Evolutionary conservation across 1,140 invertebrate genomes (phyloP), one percentile per base, ranked within the genome.

Genomic region (Chironomus tepperi): DNA sequence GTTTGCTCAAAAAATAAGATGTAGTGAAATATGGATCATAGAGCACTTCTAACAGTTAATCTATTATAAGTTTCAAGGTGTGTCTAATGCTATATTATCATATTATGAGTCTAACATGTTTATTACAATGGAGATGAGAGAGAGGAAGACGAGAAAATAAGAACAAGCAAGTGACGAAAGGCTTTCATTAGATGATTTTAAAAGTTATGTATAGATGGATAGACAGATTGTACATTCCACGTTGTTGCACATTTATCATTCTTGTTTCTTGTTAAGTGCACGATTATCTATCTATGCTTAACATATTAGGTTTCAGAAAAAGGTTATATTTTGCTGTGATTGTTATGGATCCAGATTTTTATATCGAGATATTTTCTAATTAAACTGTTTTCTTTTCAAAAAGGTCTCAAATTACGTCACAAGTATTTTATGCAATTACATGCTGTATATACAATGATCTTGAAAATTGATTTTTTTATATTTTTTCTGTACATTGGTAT

Each of bases 221-320:
- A 34, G 24, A 34, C 47, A 57, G 12, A n/a, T n/a, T 57, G 47
- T 57, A 34, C 24, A 34, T 34, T 34, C 24, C n/a, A 57, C 15
- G 47, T 57, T 57, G 47, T 57, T n/a, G 47, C 47, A 15, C 47
- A 57, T 57, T 57, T 57, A 57, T 57, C 47, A 57, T 57, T 57
- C n/a, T 5, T 57, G 24, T 34, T 34, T 34, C 24, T 34, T 34
- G 24, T 34, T 34, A 34, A 34, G 24, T 57, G 47, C 12, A 57
- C 15, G 47, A 57, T 57, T 57, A 57, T 57, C 47, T 57, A 15
- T 57, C n/a, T 34, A 34, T 34, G 24, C 24, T 34, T 5, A 34
- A 34, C 24, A 34, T 34, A 34, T 34, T 34, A 34, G 24, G 24
- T 34, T 34, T 34, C 24, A 34, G 24, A 34, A 34, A 34, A 34